Evolutionary conservation across 2,797 vertebrate species (phyloP), one percentile per base, ranked within the genome.

Genomic region (Gila robusta): DNA sequence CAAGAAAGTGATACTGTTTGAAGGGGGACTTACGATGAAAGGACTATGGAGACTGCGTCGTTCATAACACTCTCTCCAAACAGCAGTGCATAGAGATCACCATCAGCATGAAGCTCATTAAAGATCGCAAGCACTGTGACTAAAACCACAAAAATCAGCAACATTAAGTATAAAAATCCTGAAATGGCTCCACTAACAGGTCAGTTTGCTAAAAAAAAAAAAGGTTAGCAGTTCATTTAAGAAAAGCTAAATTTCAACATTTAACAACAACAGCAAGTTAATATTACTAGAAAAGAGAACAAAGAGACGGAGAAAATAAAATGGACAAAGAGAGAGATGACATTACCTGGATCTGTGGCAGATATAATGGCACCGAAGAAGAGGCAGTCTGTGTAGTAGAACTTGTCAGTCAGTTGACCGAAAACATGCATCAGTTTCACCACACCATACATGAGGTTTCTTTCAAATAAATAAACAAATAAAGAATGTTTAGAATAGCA

Each of bases 11-110:
- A 84, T 69, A 47, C 28, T 62, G 69, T 69, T 7, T 1, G 28
- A 39, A 83, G 12, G 44, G 44, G 19, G 78, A 87, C 62, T 79
- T 82, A 82, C 83, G 62, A 86, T 39, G 89, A 89, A 70, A 26
- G 79, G 4, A 99, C 98, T 28, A 99, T 98, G 92, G 98, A 98
- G 74, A 99, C 98, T 0, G 98, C 98, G 2, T 99, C 98, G 41
- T 99, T 99, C 91, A 99, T 95, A 4, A 99, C 98, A 0, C 98
- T 99, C 90, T 99, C 98, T 86, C 98, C 98, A 91, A 99, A 99
- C 89, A 99, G 96, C 93, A 99, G 96, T n/a, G 98, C 98, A 5
- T 99, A 99, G 41, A 99, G 96, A 90, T 99, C 98, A 0, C 98
- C 98, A 5, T 99, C 98, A 41, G 97, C 98, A 10, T 97, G 97